A percentile compares a stretch with the other conserved stretches of the same genome.
Evolutionary conservation across 1,140 invertebrate species (phyloP).

Genomic region (Acyrthosiphon pisum): DNA sequence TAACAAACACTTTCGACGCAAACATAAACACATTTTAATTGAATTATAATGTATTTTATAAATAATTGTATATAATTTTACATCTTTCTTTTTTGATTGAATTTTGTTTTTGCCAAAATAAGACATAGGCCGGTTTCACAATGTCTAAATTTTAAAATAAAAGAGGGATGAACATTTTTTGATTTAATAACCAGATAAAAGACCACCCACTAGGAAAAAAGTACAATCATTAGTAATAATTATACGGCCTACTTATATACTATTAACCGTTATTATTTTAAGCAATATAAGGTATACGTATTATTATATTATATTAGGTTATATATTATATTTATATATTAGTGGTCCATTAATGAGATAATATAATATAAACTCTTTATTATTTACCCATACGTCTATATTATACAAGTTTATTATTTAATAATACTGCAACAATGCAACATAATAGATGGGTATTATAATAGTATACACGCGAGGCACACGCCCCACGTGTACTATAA

Average conservation of each 20-base stretch:
- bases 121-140: neutral
- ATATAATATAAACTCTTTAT: constrained; percentile 9
- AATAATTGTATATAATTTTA: neutral
- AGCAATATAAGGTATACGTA: neutral
- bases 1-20: neutral
- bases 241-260: neutral
- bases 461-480: neutral
- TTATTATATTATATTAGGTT: neutral
- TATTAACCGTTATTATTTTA: neutral
- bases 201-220: neutral
- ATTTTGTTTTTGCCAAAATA: neutral
- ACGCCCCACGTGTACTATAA: neutral
- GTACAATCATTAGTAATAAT: neutral
- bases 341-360: neutral
- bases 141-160: neutral
- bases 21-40: neutral
- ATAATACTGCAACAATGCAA: neutral
- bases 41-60: too few species aligned
- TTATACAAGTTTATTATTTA: neutral
- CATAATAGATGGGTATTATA: neutral
- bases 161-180: neutral
- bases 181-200: neutral
- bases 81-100: neutral
- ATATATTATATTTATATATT: neutral
- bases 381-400: neutral